phyloP scores from a whole-genome alignment of 2,797 vertebrate species.

The Avahi laniger region DNA sequence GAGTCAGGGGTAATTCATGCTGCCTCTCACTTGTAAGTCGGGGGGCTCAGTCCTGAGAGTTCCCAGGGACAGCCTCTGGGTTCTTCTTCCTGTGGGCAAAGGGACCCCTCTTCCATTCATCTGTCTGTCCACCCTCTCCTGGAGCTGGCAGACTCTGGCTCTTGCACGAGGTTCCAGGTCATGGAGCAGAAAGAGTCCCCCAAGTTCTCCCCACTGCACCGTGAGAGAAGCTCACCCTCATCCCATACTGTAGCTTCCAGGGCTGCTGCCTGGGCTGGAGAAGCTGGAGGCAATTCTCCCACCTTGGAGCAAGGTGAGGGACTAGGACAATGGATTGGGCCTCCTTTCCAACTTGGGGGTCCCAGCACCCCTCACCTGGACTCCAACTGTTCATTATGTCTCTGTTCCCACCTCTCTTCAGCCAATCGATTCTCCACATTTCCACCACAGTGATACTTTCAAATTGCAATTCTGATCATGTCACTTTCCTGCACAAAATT shows the following conservation, averaged over 20 bases:
- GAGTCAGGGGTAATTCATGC: neutral
- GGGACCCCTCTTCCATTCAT: neutral
- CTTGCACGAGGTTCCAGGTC: neutral
- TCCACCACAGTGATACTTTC: neutral
- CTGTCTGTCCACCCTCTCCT: neutral
- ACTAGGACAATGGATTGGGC: too few species aligned
- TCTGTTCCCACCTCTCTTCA: neutral
- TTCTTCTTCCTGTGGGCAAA: neutral
- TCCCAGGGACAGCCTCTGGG: neutral
- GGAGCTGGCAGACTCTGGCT: neutral
- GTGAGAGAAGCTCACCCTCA: neutral
- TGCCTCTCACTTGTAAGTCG: neutral
- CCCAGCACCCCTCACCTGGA: neutral
- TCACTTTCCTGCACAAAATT: constrained; percentile 53
- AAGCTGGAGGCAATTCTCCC: neutral
- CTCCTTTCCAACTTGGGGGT: fast-evolving
- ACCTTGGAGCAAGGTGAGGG: neutral
- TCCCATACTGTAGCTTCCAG: too few species aligned
- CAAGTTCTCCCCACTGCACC: neutral
- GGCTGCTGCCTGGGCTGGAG: neutral
- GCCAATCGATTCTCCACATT: neutral
- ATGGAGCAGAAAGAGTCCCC: neutral
- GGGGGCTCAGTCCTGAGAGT: neutral
- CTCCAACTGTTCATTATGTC: neutral
- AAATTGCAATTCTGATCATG: constrained; percentile 56